Percentiles rank a stretch among this genome's conserved stretches.
Conservation (phyloP, 1,140 invertebrate genomes). For the Lepidurus couesii region DNA sequence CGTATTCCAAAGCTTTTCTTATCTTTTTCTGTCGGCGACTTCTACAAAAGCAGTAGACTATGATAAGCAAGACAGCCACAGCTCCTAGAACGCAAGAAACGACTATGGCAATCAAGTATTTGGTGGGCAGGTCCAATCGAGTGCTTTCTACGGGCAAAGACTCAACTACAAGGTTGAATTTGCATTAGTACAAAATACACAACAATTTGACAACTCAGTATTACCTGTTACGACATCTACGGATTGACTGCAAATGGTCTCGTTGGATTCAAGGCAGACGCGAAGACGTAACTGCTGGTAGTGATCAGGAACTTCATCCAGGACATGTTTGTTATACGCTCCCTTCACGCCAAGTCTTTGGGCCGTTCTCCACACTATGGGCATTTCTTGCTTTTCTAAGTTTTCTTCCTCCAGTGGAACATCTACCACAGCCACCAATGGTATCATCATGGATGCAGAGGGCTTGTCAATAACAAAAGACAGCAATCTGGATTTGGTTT, state of each 20-base stretch:
- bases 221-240: slow-evolving; percentile 28
- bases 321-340: slow-evolving; percentile 18
- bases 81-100: slow-evolving; percentile 74
- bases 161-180: neutral
- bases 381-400: neutral
- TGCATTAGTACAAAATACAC: neutral
- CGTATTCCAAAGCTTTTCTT: slow-evolving; percentile 86
- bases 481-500: slow-evolving; percentile 64
- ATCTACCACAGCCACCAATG: slow-evolving; percentile 58
- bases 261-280: slow-evolving; percentile 29
- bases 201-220: neutral
- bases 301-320: slow-evolving; percentile 28
- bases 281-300: slow-evolving; percentile 23
- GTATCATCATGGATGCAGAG: slow-evolving; percentile 43
- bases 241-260: slow-evolving; percentile 27
- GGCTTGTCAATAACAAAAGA: slow-evolving; percentile 60
- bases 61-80: slow-evolving; percentile 64
- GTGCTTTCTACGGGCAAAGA: neutral
- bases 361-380: slow-evolving; percentile 14
- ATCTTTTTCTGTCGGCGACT: slow-evolving; percentile 63
- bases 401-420: slow-evolving; percentile 20
- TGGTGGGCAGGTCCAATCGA: slow-evolving; percentile 55
- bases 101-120: slow-evolving; percentile 70
- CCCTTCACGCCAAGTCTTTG: slow-evolving; percentile 25
- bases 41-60: slow-evolving; percentile 81